Percentiles rank a stretch among this genome's conserved stretches.
Conservation (phyloP, 2,113 vertebrate species). For the Zosterops hypoxanthus region DNA sequence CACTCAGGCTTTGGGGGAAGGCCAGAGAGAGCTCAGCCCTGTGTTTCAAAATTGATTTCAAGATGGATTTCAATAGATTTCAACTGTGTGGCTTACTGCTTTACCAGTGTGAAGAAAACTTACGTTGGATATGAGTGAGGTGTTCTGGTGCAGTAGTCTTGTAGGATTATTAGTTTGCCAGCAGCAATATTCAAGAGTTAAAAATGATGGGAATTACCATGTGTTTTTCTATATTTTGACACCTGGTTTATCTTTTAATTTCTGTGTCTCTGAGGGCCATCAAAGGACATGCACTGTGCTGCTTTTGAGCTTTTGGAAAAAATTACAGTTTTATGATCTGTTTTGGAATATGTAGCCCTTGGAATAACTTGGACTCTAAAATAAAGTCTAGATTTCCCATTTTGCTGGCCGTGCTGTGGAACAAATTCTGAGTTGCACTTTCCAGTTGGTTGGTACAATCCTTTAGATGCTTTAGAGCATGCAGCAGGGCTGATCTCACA, state of each 20-base stretch:
- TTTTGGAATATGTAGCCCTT: not conserved
- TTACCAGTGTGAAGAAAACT: not conserved
- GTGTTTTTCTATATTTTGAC: not conserved
- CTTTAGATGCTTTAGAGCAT: not conserved
- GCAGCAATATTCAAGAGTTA: not conserved
- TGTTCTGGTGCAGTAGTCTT: not conserved
- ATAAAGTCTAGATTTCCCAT: not conserved
- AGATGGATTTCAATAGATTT: not conserved
- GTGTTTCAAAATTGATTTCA: not conserved
- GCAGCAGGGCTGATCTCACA: not conserved
- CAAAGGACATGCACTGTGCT: not conserved
- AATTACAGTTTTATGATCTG: not conserved
- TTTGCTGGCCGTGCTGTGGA: not conserved
- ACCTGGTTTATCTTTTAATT: not conserved
- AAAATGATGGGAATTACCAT: not conserved
- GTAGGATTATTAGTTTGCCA: not conserved
- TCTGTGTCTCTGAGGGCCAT: not conserved
- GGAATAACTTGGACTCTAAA: not conserved
- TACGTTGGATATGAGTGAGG: not conserved
- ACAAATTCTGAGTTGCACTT: not conserved
- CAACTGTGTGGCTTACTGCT: not conserved
- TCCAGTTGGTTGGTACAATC: not conserved
- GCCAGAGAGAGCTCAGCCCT: not conserved
- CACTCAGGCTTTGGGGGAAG: not conserved
- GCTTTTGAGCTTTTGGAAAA: not conserved